phyloP scores from a whole-genome alignment of 2,113 vertebrate genomes.

The Oncorhynchus kisutch region DNA sequence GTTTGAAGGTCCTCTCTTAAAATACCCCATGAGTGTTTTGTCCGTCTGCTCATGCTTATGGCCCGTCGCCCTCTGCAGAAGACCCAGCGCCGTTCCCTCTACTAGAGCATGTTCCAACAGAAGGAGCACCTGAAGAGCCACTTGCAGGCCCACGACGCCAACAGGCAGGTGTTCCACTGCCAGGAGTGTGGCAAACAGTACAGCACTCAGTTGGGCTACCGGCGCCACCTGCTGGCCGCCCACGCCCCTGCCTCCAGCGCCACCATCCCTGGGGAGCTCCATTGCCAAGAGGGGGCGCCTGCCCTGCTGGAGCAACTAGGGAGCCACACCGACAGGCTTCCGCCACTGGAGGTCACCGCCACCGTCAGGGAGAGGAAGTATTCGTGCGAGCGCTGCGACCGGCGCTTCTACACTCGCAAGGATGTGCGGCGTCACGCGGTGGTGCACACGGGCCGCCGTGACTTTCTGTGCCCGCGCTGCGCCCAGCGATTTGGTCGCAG shows the following conservation, averaged over 20 bases:
- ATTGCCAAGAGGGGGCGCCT: constrained; percentile 87
- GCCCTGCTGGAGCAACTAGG: constrained; percentile 89
- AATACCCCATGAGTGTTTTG: constrained; percentile 63
- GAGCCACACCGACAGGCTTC: constrained; percentile 83
- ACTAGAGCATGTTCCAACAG: constrained; percentile 93
- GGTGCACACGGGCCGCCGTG: constrained; percentile 93
- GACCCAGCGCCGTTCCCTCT: constrained; percentile 78
- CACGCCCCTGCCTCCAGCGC: constrained; percentile 55
- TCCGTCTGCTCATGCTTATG: constrained; percentile 74
- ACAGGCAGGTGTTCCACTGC: constrained; percentile 90
- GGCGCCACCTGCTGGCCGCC: constrained; percentile 82
- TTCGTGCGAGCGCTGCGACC: constrained; percentile 91
- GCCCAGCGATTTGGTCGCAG: constrained; percentile 93
- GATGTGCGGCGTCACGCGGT: constrained; percentile 93
- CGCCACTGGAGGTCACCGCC: constrained; percentile 63
- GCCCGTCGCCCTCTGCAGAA: constrained; percentile 84
- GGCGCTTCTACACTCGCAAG: constrained; percentile 94
- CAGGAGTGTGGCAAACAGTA: constrained; percentile 96
- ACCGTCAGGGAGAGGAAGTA: constrained; percentile 88
- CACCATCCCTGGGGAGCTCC: constrained; percentile 73
- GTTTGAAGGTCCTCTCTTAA: constrained; percentile 41
- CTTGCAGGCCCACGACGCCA: constrained; percentile 83
- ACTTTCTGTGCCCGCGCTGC: constrained; percentile 94
- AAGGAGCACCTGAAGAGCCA: constrained; percentile 93
- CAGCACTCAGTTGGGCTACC: constrained; percentile 92